Percentiles rank a stretch among this genome's conserved stretches.
phyloP scores from a whole-genome alignment of 2,888 invertebrate species.

The Eupithecia pulchellata region DNA sequence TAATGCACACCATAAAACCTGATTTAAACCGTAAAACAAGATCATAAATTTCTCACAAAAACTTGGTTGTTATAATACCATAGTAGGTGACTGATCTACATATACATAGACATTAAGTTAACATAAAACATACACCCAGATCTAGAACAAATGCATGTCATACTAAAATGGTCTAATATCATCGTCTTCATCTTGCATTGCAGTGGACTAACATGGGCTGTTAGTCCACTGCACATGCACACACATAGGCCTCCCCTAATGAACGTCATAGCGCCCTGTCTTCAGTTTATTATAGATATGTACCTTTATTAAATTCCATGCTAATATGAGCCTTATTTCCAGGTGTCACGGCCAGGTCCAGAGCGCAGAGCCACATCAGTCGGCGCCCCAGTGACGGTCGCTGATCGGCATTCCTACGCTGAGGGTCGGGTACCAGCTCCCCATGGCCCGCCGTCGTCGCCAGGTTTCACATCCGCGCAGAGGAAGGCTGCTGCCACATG shows the following conservation, averaged over 20 bases:
- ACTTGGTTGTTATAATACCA: background rate
- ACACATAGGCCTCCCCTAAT: too few species aligned
- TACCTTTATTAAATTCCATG: background rate
- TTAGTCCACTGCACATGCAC: too few species aligned
- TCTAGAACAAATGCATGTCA: background rate
- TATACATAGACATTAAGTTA: too few species aligned
- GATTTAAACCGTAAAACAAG: too few species aligned
- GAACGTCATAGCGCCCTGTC: too few species aligned
- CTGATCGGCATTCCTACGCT: conserved; percentile 70
- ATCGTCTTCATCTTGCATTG: too few species aligned
- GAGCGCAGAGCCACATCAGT: conserved; percentile 70
- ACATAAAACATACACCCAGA: background rate
- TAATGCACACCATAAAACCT: too few species aligned
- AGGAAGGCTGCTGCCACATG: conserved; percentile 74
- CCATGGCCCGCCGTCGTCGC: conserved; percentile 76
- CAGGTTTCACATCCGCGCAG: conserved; percentile 69
- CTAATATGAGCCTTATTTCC: conserved; percentile 42
- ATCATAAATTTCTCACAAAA: too few species aligned
- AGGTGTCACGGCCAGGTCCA: conserved; percentile 68
- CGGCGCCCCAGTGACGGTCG: conserved; percentile 56
- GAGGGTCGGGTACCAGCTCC: conserved; percentile 75
- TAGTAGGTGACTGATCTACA: background rate
- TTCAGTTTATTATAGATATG: too few species aligned
- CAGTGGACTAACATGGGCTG: too few species aligned
- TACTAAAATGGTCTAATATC: too few species aligned